Conservation (phyloP, 2,797 vertebrate genomes). For the Danionella dracula region DNA sequence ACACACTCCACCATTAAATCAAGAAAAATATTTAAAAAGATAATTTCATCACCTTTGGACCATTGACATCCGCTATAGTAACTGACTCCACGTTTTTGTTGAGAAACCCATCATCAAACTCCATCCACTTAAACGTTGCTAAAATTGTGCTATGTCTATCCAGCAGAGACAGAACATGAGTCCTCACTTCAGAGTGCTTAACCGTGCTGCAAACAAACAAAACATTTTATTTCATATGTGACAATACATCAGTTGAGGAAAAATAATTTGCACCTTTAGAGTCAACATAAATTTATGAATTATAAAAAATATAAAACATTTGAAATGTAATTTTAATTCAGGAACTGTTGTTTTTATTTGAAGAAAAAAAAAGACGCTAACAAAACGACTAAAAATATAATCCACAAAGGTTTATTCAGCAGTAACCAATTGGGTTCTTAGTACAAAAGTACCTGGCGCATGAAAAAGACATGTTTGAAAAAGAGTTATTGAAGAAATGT, state of each 20-base stretch:
- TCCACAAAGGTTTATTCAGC: no score
- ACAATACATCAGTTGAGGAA: no score
- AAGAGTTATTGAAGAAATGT: no score
- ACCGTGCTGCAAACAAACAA: slow-evolving; percentile 68
- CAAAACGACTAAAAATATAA: no score
- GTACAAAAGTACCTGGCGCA: no score
- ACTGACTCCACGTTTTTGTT: slow-evolving; percentile 81
- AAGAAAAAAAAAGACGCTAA: no score
- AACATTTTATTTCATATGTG: background rate
- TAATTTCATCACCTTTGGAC: slow-evolving; percentile 47
- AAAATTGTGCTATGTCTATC: slow-evolving; percentile 82
- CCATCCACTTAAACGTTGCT: slow-evolving; percentile 86
- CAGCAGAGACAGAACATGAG: slow-evolving; percentile 74
- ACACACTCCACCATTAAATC: background rate
- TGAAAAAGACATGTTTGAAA: no score
- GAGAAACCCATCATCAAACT: slow-evolving; percentile 90
- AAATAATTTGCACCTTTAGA: no score
- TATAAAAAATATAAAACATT: no score
- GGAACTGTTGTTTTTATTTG: no score
- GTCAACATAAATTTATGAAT: background rate
- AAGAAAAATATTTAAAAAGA: background rate
- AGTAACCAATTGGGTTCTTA: no score
- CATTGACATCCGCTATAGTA: slow-evolving; percentile 77
- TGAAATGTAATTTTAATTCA: no score
- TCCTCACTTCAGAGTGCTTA: slow-evolving; percentile 76